These are phyloP conservation scores for Leptodactylus fallax DNA, from an alignment of 2,797 vertebrate genomes.

Conservation along the genomic window DNA sequence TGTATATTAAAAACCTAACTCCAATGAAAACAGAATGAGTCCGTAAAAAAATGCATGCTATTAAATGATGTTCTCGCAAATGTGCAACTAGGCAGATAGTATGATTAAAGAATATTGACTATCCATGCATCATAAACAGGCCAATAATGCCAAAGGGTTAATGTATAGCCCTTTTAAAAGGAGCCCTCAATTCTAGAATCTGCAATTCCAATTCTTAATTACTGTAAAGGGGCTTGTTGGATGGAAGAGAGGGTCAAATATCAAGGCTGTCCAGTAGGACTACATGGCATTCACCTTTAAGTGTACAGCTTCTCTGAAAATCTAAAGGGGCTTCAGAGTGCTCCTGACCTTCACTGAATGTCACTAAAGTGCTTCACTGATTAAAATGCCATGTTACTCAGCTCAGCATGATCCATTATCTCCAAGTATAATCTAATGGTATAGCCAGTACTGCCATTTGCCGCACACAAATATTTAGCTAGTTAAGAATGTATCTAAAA, in stretches of 20 bases:
- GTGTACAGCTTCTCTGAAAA: constrained; percentile 7
- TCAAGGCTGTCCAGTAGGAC: not conserved
- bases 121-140: constrained; percentile 4
- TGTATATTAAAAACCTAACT: not conserved
- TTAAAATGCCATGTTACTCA: constrained; percentile 37
- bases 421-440: constrained; percentile 11
- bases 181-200: not conserved
- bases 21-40: not conserved
- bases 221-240: constrained; percentile 6
- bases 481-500: not conserved
- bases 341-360: constrained; percentile 37
- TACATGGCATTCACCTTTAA: constrained; percentile 4
- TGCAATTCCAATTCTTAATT: not conserved
- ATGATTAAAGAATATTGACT: not conserved
- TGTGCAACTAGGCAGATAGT: not conserved
- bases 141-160: not conserved
- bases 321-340: constrained; percentile 8
- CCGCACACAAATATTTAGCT: constrained; percentile 6
- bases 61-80: not conserved
- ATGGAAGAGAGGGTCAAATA: not conserved
- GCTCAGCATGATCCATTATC: constrained; percentile 25
- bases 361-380: constrained; percentile 24
- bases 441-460: constrained; percentile 4
- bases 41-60: not conserved
- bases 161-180: not conserved